A percentile compares a stretch with the other conserved stretches of the same genome.
These are phyloP conservation scores for Gallinago stenura DNA, from an alignment of 2,797 vertebrate species.

Conservation along the genomic window DNA sequence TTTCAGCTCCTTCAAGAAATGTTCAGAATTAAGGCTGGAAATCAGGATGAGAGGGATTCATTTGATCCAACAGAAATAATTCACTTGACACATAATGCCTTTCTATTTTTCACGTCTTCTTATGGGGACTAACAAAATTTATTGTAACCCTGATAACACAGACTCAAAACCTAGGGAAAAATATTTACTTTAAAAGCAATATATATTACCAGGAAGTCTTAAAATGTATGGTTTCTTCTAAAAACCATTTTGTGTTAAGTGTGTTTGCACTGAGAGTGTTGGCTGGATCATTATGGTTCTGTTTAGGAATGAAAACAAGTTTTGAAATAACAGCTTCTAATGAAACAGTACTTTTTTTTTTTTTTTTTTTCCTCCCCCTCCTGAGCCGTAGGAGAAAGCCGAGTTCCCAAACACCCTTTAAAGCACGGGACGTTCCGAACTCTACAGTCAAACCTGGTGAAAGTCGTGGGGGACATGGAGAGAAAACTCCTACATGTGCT, in stretches of 20 bases:
- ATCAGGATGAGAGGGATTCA: background rate
- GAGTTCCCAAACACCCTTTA: constrained; percentile 35
- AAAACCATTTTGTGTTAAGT: background rate
- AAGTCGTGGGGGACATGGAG: background rate
- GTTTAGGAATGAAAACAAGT: constrained; percentile 26
- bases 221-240: constrained; percentile 12
- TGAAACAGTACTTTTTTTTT: constrained; percentile 1
- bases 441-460: background rate
- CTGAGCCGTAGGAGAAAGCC: background rate
- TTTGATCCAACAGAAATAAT: background rate
- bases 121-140: background rate
- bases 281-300: constrained; percentile 4
- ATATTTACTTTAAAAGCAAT: background rate
- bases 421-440: background rate
- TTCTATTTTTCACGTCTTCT: constrained; percentile 3
- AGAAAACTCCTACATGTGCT: background rate
- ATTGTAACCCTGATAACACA: background rate
- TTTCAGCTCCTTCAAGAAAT: constrained; percentile 7
- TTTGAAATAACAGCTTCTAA: constrained; percentile 43
- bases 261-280: background rate
- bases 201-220: background rate
- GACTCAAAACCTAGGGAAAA: background rate
- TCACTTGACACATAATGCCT: background rate
- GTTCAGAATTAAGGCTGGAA: constrained; percentile 1
- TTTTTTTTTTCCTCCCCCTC: no score